These are phyloP conservation scores for Arctocebus calabarensis DNA, from an alignment of 2,797 vertebrate genomes.

Conservation along the genomic window DNA sequence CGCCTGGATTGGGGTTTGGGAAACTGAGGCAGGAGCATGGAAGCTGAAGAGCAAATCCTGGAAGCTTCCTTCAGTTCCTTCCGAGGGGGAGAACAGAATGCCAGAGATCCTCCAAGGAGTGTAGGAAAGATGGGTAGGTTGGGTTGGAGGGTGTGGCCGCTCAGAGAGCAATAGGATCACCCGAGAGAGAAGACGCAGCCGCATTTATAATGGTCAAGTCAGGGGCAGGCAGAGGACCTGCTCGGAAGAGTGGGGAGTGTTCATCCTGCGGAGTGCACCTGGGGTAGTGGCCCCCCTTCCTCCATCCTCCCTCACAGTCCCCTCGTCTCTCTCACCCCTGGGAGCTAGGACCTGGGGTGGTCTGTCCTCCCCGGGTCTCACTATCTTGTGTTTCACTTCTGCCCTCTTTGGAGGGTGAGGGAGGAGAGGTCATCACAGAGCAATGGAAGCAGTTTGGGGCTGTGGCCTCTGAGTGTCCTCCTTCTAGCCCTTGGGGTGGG, in stretches of 20 bases:
- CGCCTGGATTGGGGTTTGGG: not conserved
- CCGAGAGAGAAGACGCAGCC: not conserved
- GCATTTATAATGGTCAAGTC: not conserved
- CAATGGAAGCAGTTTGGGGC: not conserved
- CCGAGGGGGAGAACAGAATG: not conserved
- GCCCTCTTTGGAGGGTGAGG: not conserved
- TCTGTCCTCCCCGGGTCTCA: not conserved
- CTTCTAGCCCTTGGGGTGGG: not conserved
- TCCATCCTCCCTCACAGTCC: too few species aligned
- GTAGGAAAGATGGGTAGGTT: not conserved
- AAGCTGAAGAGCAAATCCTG: not conserved
- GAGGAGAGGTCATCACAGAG: not conserved
- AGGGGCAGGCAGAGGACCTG: not conserved
- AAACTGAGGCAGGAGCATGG: slow-evolving; percentile 54
- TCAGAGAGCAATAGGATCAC: not conserved
- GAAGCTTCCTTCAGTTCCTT: not conserved
- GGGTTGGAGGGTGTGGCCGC: not conserved
- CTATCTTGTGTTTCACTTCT: not conserved
- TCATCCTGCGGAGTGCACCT: too few species aligned
- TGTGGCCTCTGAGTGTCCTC: not conserved
- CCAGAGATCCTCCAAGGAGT: not conserved
- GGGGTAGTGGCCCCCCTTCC: too few species aligned
- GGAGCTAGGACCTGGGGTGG: not conserved
- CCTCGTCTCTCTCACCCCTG: not conserved
- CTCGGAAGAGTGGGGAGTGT: not conserved